Percentiles rank a stretch among this genome's conserved stretches.
These are phyloP conservation scores for Oryzias javanicus DNA, from an alignment of 2,113 vertebrate species.

Conservation along the genomic window DNA sequence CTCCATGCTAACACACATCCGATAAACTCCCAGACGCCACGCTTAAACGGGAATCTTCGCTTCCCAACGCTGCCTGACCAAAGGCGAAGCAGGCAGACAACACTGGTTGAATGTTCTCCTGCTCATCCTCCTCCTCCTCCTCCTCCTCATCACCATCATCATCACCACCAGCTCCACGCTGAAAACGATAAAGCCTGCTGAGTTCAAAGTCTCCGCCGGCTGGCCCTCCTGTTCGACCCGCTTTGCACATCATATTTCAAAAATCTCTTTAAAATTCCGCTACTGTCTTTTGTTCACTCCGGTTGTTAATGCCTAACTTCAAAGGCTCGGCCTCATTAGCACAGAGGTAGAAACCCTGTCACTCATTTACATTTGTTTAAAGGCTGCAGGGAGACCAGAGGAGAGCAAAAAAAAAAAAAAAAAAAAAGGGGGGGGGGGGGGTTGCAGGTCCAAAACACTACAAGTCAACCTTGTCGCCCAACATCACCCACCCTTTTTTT, in stretches of 20 bases:
- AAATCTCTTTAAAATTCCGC: conserved; percentile 81
- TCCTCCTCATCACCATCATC: conserved; percentile 33
- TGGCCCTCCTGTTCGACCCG: conserved; percentile 71
- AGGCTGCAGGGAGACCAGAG: conserved; percentile 67
- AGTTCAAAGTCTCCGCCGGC: conserved; percentile 76
- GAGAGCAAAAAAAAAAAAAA: too few relatives aligned
- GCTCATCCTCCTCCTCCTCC: conserved; percentile 60
- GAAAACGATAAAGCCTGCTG: conserved; percentile 69
- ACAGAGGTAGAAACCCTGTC: conserved; percentile 83
- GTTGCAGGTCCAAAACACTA: conserved; percentile 75
- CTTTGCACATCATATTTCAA: conserved; percentile 75
- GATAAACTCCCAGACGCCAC: conserved; percentile 50
- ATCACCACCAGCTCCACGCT: conserved; percentile 55
- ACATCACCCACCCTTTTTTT: too few relatives aligned
- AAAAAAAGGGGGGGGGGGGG: conserved; percentile 61
- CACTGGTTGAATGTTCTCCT: conserved; percentile 65
- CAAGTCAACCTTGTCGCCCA: conserved; percentile 69
- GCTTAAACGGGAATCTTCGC: conserved; percentile 23
- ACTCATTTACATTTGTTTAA: conserved; percentile 79
- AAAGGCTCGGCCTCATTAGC: conserved; percentile 82
- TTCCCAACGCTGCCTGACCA: conserved; percentile 19
- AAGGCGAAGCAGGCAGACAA: conserved; percentile 32
- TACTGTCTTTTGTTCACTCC: conserved; percentile 83
- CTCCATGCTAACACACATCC: conserved; percentile 86
- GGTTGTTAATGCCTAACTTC: conserved; percentile 83